Base-by-base conservation (phyloP, 2,888 invertebrate genomes). In the Epistrophella euchroma region DNA sequence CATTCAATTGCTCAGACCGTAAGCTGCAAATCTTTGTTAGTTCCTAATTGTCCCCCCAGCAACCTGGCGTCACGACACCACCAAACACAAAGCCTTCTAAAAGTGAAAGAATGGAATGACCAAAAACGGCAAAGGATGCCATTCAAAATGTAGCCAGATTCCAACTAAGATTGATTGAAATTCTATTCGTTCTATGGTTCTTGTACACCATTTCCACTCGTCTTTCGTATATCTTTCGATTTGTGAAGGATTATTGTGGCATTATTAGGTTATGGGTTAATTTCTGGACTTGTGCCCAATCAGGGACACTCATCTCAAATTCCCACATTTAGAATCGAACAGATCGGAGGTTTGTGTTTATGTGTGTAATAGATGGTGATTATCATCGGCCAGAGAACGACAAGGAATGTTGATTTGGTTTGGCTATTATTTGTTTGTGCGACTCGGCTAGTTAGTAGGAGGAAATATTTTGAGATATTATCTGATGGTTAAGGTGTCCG, bases 191-290 rank as follows among this genome's bases (percentile, higher is more conserved):
- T 19, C 47, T 19, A 32, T 45, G 45, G 13, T 4, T 28, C 28
- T 0, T 28, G 5, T 32, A 40, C 50, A n/a, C 37, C 7, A 9
- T 56, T 11, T 19, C 43, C 11, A 5, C 4, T 37, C 28, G 7
- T 7, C 58, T 43, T 28, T 50, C 40, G 6, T 73, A 47, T 43
- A 43, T 37, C 25, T n/a, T 52, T 75, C 79, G 64, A 80, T 84
- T 79, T 79, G 79, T 80, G 79, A 84, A 79, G 84, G 84, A 84
- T 84, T 84, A 84, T 84, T 84, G 79, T 71, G 66, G 43, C 75
- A 72, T 76, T 80, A 84, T 84, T 84, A 75, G 79, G 84, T 84
- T 84, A 80, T 79, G 75, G 71, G 70, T 79, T 84, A 79, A 84
- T 84, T 84, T 80, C 50, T 25, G 75, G 75, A 75, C 32, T 47